Evolutionary conservation across 2,113 vertebrate genomes (phyloP).

Genomic region (Mesembrinibis cayennensis): DNA sequence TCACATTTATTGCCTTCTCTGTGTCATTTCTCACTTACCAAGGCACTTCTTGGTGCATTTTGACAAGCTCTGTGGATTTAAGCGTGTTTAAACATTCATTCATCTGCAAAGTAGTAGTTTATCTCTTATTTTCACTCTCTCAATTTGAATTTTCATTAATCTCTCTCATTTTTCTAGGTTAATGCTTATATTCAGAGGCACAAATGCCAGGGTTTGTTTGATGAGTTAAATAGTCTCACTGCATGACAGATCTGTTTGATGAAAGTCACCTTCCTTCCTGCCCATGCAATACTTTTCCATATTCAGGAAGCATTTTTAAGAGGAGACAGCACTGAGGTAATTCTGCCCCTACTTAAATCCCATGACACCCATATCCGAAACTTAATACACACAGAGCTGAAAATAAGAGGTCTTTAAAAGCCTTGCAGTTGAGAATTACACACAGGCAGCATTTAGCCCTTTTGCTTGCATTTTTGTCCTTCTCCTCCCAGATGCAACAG

Average conservation of each 20-base stretch:
- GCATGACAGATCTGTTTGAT: constrained; percentile 64
- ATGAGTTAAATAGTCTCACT: constrained; percentile 45
- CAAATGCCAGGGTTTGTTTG: not conserved
- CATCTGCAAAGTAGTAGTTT: constrained; percentile 27
- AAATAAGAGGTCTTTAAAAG: constrained; percentile 45
- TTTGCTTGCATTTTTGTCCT: not conserved
- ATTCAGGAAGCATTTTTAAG: constrained; percentile 65
- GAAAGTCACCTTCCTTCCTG: constrained; percentile 69
- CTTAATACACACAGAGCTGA: not conserved
- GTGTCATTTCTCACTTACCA: constrained; percentile 42
- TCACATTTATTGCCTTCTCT: constrained; percentile 33
- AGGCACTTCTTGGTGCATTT: constrained; percentile 3
- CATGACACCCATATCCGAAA: constrained; percentile 34
- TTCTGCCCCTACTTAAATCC: constrained; percentile 57
- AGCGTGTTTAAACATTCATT: not conserved
- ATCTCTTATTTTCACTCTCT: constrained; percentile 46
- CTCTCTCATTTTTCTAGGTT: constrained; percentile 22
- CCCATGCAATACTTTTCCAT: constrained; percentile 44
- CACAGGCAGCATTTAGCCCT: constrained; percentile 10
- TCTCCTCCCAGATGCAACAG: not conserved
- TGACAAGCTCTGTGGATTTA: constrained; percentile 23
- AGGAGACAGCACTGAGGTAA: constrained; percentile 44
- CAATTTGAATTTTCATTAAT: constrained; percentile 56
- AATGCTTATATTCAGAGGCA: constrained; percentile 36
- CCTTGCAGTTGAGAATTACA: not conserved